Evolutionary conservation across 2,888 invertebrate genomes (phyloP), one percentile per base, ranked within the genome.

Genomic region (Macaria liturata): DNA sequence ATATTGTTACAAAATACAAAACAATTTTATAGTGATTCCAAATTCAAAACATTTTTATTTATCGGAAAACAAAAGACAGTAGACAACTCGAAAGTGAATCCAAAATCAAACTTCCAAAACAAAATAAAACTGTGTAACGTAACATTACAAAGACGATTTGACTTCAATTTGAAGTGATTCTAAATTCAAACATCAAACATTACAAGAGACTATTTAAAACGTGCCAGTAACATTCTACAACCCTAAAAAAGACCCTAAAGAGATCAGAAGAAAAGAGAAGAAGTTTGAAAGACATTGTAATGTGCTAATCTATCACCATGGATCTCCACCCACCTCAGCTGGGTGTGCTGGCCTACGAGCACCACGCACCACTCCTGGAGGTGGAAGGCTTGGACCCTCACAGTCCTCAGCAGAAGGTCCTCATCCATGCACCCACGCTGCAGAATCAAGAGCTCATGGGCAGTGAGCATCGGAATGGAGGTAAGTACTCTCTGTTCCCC

Each of bases 351-450:
- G 87, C 88, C 32, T 91, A 92, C 60, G 90, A 91, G 54, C 84
- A 88, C n/a, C 91, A 92, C 54, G 91, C 91, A 3, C 88, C 91
- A 0, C 64, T 92, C 43, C 55, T 92, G 72, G 91, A 91, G 64
- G 91, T 92, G 0, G 91, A 92, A 61, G 91, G 90, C 3, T 49
- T 92, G 70, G 89, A 91, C 55, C 88, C 91, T 58, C 91, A 91
- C 54, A 91, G 91, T 68, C 91, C 91, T 58, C 91, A 91, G 72
- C 91, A 92, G 68, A 92, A 92, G 66, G 88, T 91, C 42, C 75
- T 92, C 57, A 88, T 91, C 32, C 91, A 92, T 67, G 90, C 89
- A 0, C 88, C 90, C 0, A 84, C 86, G 20, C 59, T 92, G 57
- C 90, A 90, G 56, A 75, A 83, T 57, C 91, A 91, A 73, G 92